phyloP scores from a whole-genome alignment of 2,113 vertebrate species.

The Calonectris borealis region DNA sequence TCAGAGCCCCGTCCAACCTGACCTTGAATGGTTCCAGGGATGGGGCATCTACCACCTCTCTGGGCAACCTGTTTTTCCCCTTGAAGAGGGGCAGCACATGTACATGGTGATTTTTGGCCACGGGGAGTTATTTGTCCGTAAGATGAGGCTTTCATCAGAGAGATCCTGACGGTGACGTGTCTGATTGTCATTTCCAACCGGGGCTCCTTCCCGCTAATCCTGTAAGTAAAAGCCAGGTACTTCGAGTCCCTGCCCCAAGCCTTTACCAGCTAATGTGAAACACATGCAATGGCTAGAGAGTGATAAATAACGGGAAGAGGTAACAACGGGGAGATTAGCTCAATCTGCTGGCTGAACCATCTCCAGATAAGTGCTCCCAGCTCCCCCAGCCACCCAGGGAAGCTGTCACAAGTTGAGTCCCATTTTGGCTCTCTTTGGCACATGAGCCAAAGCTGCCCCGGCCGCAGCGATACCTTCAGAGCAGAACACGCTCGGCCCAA shows the following conservation, averaged over 20 bases:
- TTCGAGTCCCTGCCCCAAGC: background rate
- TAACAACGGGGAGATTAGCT: background rate
- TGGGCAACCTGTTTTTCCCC: background rate
- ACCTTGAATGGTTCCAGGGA: fast-evolving
- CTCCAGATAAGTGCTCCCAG: background rate
- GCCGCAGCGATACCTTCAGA: fast-evolving
- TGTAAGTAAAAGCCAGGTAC: fast-evolving
- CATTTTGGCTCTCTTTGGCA: fast-evolving
- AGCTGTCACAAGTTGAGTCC: fast-evolving
- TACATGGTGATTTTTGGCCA: fast-evolving
- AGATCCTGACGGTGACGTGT: fast-evolving
- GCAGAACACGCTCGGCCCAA: background rate
- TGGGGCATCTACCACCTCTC: fast-evolving
- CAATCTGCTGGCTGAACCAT: background rate
- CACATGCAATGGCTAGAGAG: background rate
- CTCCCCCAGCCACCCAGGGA: background rate
- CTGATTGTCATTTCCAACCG: background rate
- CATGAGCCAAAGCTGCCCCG: fast-evolving
- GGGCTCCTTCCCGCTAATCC: fast-evolving
- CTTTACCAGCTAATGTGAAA: background rate
- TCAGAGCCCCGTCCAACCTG: fast-evolving
- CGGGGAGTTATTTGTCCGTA: fast-evolving
- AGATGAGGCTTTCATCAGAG: background rate
- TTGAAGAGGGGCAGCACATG: fast-evolving
- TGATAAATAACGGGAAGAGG: background rate